Base-by-base conservation (phyloP, 2,113 vertebrate genomes). In the Taxidea taxus region DNA sequence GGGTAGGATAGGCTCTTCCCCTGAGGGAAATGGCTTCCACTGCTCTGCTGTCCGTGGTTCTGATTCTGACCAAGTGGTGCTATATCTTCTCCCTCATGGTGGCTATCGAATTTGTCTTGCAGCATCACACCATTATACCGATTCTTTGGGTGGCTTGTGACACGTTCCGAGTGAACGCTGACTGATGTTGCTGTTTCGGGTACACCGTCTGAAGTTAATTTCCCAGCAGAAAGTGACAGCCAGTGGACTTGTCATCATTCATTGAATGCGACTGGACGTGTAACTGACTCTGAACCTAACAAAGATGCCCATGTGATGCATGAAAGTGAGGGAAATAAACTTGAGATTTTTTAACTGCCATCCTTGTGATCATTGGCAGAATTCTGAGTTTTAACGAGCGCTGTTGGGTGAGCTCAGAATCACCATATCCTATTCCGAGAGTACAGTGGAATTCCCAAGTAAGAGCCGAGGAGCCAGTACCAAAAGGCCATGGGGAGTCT, bases 11-110 rank as follows among this genome's bases (percentile, higher is more conserved):
- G 97, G 96, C 66, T 1, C 0, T 94, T 97, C 96, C 77, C 81
- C 25, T 47, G 74, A 83, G 94, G 93, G 89, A 97, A 42, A 97
- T 8, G 88, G 83, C 94, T 96, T 90, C 64, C 31, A 74, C 49
- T 25, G 54, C 87, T 77, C 11, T 56, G 88, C 97, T 42, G 86
- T 98, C 97, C n/a, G 4, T 58, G 90, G 95, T 92, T 97, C 97
- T 49, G 16, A 90, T 97, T 97, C 97, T 97, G 97, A 87, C 97
- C 97, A 95, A 94, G 91, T 96, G 98, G 98, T 98, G 98, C 98
- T 98, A 96, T 98, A 96, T 96, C 95, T 92, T 92, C 93, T 98
- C 98, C 95, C 88, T 98, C 96, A 51, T 7, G 23, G 18, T 51
- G 3, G 92, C 91, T 90, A 39, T 97, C 94, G 75, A 95, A 85